Evolutionary conservation across 2,888 invertebrate genomes (phyloP).

Genomic region (Tyria jacobaeae): DNA sequence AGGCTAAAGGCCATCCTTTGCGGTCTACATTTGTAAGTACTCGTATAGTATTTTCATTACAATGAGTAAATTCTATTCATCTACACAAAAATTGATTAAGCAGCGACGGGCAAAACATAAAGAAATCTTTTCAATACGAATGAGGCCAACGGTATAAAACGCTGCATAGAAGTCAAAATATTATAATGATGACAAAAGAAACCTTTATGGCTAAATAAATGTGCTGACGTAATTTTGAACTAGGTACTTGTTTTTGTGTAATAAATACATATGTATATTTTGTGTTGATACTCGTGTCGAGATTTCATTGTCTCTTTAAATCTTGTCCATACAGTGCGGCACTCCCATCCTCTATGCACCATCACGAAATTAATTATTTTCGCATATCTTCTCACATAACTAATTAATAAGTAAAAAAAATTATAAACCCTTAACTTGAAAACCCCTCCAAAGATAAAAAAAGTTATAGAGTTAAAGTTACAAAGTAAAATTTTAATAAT

Average conservation of each 20-base stretch:
- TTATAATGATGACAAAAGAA: slow-evolving; percentile 38
- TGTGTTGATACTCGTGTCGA: slow-evolving; percentile 27
- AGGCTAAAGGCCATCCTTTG: neutral
- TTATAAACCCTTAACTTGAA: too few species aligned
- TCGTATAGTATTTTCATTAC: neutral
- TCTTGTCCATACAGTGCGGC: slow-evolving; percentile 65
- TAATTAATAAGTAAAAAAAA: too few species aligned
- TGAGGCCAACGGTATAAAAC: slow-evolving; percentile 46
- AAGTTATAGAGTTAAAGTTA: neutral
- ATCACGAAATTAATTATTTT: slow-evolving; percentile 60
- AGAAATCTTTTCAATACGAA: slow-evolving; percentile 47
- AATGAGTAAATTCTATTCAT: slow-evolving; percentile 36
- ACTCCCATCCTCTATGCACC: slow-evolving; percentile 47
- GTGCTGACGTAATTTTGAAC: slow-evolving; percentile 28
- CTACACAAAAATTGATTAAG: slow-evolving; percentile 39
- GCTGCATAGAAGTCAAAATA: slow-evolving; percentile 43
- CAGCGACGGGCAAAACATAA: slow-evolving; percentile 37
- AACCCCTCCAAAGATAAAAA: neutral
- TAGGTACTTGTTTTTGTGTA: slow-evolving; percentile 29
- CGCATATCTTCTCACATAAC: too few species aligned
- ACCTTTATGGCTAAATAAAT: slow-evolving; percentile 27
- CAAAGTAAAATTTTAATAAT: slow-evolving; percentile 31
- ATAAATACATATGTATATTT: too few species aligned
- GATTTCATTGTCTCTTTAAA: slow-evolving; percentile 39
- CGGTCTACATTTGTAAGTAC: neutral